Evolutionary conservation across 2,888 invertebrate genomes (phyloP).

Genomic region (Chelonus formosanus): DNA sequence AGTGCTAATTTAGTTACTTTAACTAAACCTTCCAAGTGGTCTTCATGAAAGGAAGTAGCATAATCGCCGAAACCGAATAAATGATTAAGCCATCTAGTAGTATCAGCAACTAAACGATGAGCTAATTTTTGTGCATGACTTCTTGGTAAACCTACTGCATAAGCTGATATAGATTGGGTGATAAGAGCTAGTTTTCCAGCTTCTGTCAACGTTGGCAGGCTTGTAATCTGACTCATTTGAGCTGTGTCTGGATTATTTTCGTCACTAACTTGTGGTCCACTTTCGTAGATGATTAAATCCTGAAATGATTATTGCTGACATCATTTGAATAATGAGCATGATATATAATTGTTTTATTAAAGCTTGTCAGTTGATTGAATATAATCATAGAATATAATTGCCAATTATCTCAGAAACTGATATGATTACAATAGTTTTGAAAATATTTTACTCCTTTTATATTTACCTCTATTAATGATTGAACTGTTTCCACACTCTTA

Average conservation of each 20-base stretch:
- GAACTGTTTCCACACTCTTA: slow-evolving; percentile 67
- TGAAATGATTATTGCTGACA: slow-evolving; percentile 34
- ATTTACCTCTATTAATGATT: slow-evolving; percentile 65
- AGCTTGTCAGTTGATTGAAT: background rate
- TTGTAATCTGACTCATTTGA: slow-evolving; percentile 53
- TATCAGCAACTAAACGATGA: slow-evolving; percentile 83
- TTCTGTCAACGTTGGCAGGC: slow-evolving; percentile 61
- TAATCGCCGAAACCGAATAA: slow-evolving; percentile 83
- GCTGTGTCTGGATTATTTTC: slow-evolving; percentile 68
- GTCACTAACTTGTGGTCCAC: slow-evolving; percentile 61
- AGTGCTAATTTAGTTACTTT: slow-evolving; percentile 82
- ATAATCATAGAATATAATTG: background rate
- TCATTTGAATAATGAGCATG: background rate
- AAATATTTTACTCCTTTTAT: background rate
- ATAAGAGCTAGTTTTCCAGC: slow-evolving; percentile 73
- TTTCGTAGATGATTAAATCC: slow-evolving; percentile 63
- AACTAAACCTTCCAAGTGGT: slow-evolving; percentile 86
- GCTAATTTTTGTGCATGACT: slow-evolving; percentile 82
- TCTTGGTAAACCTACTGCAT: slow-evolving; percentile 83
- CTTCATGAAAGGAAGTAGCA: slow-evolving; percentile 87
- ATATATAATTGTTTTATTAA: background rate
- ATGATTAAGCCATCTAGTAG: slow-evolving; percentile 86
- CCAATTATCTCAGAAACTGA: background rate
- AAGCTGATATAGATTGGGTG: slow-evolving; percentile 88
- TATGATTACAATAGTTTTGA: background rate